phyloP scores from a whole-genome alignment of 2,888 invertebrate genomes.

The Petrolisthes manimaculis region DNA sequence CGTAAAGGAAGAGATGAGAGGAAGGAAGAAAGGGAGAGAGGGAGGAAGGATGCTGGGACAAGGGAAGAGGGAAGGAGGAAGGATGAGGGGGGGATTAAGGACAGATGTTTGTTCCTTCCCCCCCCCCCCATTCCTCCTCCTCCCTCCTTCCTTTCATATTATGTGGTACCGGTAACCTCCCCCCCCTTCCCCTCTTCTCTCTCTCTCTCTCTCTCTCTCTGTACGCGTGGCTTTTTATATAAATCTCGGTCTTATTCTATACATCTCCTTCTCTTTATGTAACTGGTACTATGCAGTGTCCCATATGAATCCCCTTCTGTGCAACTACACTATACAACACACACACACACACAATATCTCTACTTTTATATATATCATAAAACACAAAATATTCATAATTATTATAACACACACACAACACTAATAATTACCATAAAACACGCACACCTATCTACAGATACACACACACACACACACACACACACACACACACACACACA shows the following conservation, averaged over 20 bases:
- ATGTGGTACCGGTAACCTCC: neutral
- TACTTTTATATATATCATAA: neutral
- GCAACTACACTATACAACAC: neutral
- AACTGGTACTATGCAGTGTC: too few species aligned
- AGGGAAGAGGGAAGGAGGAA: neutral
- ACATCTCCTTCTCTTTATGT: neutral
- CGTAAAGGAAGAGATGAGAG: neutral
- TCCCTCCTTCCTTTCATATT: neutral
- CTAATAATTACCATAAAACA: too few species aligned
- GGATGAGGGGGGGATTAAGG: neutral
- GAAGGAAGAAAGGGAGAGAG: neutral
- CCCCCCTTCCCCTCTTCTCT: neutral
- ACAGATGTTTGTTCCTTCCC: too few species aligned
- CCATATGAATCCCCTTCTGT: too few species aligned
- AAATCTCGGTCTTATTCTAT: neutral
- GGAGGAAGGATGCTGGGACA: neutral
- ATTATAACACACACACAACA: too few species aligned
- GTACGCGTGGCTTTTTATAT: too few species aligned
- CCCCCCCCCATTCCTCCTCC: too few species aligned
- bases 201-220: neutral
- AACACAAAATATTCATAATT: too few species aligned
- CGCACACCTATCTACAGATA: neutral
- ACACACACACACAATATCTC: neutral
- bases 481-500: conserved; percentile 1
- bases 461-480: neutral